Base-by-base conservation (phyloP, 2,797 vertebrate species). In the Tinamus major region DNA sequence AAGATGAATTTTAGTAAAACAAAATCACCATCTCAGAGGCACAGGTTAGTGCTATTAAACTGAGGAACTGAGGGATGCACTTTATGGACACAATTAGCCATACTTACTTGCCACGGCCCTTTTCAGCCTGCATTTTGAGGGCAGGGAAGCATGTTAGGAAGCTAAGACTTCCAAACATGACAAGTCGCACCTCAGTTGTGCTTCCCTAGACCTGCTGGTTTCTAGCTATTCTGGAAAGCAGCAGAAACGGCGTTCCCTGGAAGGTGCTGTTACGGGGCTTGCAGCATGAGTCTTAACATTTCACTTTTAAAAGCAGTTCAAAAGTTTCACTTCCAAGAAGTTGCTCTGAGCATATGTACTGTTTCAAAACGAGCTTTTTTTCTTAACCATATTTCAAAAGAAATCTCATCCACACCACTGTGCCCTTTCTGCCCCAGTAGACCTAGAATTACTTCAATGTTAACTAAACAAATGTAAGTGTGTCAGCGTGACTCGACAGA, bases 161-260 rank as follows among this genome's bases (percentile, higher is more conserved):
- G 41, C 12, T 39, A 87, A 77, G 29, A n/a, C 41, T 44, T 76
- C 35, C 48, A 46, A 71, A 27, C 31, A 24, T 7, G 51, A 6
- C 29, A 83, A 87, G 26, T 19, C 64, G 78, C 29, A 35, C 9
- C 4, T 75, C 33, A 37, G 49, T 85, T 48, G 39, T 68, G 46
- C 29, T 58, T 75, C 58, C 41, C 62, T 29, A 55, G 61, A 88
- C 37, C 20, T 69, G 59, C 41, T 27, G 15, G 15, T 59, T 92
- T 83, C 59, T 72, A 89, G 72, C 35, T 85, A 35, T 35, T 91
- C 76, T 69, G 59, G 53, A 91, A 87, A 78, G 53, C 71, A 79
- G 48, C 26, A 78, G 65, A 90, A 80, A 76, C 11, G 23, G 76
- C 91, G 62, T 26, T 92, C 41, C 27, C 79, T 68, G 0, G 1